Percentiles rank a stretch among this genome's conserved stretches.
phyloP scores from a whole-genome alignment of 2,113 vertebrate species.

The Chamaetylas fuelleborni region DNA sequence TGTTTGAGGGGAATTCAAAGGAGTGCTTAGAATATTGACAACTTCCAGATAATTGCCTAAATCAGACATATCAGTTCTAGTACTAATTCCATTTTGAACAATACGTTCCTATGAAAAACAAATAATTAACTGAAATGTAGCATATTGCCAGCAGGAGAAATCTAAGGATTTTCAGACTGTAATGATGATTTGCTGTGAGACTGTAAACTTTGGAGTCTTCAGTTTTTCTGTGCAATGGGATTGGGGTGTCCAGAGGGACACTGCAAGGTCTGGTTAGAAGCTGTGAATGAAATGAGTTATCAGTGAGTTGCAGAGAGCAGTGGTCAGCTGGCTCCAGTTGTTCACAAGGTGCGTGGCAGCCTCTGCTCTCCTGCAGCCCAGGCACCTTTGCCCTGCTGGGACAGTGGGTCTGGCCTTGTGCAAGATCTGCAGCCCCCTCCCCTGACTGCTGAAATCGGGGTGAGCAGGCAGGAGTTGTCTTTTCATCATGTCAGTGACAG shows the following conservation, averaged over 20 bases:
- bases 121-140: neutral
- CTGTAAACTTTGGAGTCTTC: neutral
- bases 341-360: neutral
- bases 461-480: neutral
- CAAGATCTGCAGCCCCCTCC: neutral
- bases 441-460: fast-evolving
- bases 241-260: neutral
- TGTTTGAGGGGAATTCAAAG: neutral
- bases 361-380: neutral
- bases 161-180: neutral
- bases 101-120: neutral
- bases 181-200: neutral
- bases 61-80: neutral
- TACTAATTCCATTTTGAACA: neutral
- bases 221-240: neutral
- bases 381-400: neutral
- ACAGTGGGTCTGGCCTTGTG: neutral
- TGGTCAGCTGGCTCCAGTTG: neutral
- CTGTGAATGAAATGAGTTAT: neutral
- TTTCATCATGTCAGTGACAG: neutral
- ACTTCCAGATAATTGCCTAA: neutral
- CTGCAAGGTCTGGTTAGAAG: neutral
- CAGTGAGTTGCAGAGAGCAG: neutral
- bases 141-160: neutral
- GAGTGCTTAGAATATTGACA: neutral